Evolutionary conservation across 2,113 vertebrate genomes (phyloP).

Genomic region (Nothoprocta pentlandii): DNA sequence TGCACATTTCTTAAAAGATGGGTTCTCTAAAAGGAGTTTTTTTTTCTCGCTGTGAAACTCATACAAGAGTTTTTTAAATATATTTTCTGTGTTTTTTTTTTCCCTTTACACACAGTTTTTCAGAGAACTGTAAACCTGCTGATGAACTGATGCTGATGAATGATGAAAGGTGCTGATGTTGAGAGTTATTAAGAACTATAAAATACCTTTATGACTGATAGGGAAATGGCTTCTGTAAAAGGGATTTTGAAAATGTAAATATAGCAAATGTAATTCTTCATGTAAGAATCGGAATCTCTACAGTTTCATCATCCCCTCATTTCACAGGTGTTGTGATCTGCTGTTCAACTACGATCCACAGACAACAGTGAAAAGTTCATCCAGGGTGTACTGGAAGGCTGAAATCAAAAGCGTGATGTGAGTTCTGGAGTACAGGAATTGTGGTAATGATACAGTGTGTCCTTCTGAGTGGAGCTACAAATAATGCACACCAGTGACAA

Average conservation of each 20-base stretch:
- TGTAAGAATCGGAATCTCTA: neutral
- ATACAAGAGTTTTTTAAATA: neutral
- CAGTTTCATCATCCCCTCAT: neutral
- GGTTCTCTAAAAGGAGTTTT: neutral
- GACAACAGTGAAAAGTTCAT: neutral
- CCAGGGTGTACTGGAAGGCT: neutral
- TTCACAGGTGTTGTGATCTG: neutral
- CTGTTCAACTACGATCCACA: neutral
- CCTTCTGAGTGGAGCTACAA: accelerated
- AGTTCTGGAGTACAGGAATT: neutral
- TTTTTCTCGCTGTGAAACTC: neutral
- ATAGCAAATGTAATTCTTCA: neutral
- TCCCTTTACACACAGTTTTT: neutral
- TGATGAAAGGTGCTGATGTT: neutral
- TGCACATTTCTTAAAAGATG: neutral
- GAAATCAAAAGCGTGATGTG: neutral
- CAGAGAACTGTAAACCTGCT: neutral
- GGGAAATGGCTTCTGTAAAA: neutral
- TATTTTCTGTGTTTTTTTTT: neutral
- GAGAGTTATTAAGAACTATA: neutral
- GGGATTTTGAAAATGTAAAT: neutral
- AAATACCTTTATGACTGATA: accelerated
- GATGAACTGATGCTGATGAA: neutral
- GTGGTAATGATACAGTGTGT: neutral
- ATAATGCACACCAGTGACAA: neutral